Conservation (phyloP, 1,140 invertebrate species). For the Drosophila orena region DNA sequence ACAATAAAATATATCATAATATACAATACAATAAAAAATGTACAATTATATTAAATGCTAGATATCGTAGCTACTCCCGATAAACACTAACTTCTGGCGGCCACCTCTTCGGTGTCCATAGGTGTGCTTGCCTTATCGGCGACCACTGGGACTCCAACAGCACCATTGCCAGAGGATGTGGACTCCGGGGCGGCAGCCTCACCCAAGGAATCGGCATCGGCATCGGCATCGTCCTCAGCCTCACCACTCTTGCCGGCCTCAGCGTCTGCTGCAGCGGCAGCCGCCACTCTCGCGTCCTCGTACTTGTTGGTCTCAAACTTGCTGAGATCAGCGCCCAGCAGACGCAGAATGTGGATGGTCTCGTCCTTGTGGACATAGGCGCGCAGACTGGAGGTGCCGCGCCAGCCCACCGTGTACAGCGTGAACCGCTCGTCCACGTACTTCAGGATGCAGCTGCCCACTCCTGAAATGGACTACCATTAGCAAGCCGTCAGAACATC, state of each 20-base stretch:
- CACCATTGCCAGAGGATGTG: neutral
- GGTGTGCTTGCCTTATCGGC: slow-evolving; percentile 3
- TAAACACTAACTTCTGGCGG: slow-evolving; percentile 13
- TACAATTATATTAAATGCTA: slow-evolving; percentile 20
- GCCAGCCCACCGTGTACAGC: slow-evolving; percentile 94
- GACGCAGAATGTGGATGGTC: slow-evolving; percentile 92
- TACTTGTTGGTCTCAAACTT: slow-evolving; percentile 87
- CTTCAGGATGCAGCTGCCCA: slow-evolving; percentile 91
- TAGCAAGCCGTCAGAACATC: slow-evolving; percentile 10
- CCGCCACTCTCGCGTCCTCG: slow-evolving; percentile 73
- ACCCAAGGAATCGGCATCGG: neutral
- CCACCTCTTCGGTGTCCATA: slow-evolving; percentile 9
- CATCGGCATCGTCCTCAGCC: neutral
- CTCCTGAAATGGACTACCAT: slow-evolving; percentile 84
- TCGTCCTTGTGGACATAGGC: slow-evolving; percentile 94
- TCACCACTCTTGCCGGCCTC: slow-evolving; percentile 18
- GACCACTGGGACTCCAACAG: neutral
- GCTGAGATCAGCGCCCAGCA: slow-evolving; percentile 93
- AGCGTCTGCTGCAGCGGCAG: slow-evolving; percentile 39
- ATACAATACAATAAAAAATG: too few species aligned
- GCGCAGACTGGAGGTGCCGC: slow-evolving; percentile 93
- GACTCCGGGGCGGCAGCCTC: neutral
- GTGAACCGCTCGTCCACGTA: slow-evolving; percentile 87
- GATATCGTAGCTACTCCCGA: neutral
- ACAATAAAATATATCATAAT: too few species aligned